These are phyloP conservation scores for Leptatherina wallacei DNA, from an alignment of 2,797 vertebrate genomes.

Conservation along the genomic window DNA sequence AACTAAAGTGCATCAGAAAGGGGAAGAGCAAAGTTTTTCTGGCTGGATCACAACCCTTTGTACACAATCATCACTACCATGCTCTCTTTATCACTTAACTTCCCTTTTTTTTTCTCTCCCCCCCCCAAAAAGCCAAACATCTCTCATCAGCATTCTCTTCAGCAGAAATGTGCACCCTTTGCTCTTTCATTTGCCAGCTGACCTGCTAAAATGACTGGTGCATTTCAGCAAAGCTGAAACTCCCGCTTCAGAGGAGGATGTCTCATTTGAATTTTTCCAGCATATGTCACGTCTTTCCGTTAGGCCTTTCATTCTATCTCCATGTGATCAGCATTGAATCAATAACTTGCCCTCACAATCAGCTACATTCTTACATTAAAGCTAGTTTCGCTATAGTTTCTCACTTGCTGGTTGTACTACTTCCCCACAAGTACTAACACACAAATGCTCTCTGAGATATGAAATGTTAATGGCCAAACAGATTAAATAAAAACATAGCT, in stretches of 20 bases:
- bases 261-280: conserved; percentile 51
- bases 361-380: conserved; percentile 35
- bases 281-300: conserved; percentile 60
- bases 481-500: neutral
- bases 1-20: conserved; percentile 44
- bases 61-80: conserved; percentile 24
- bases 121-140: conserved; percentile 25
- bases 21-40: conserved; percentile 52
- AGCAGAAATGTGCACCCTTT: conserved; percentile 20
- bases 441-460: conserved; percentile 20
- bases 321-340: conserved; percentile 70
- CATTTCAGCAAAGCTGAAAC: conserved; percentile 17
- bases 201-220: conserved; percentile 27
- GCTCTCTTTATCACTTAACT: conserved; percentile 34
- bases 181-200: conserved; percentile 16
- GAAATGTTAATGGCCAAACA: conserved; percentile 13
- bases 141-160: conserved; percentile 58
- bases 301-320: conserved; percentile 56
- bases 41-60: conserved; percentile 25
- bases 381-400: neutral
- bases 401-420: neutral
- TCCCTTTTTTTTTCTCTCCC: conserved; percentile 55
- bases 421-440: conserved; percentile 48
- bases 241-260: conserved; percentile 6
- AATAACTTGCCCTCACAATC: conserved; percentile 41